Conservation (phyloP, 2,113 vertebrate genomes). For the Pampusana beccarii region DNA sequence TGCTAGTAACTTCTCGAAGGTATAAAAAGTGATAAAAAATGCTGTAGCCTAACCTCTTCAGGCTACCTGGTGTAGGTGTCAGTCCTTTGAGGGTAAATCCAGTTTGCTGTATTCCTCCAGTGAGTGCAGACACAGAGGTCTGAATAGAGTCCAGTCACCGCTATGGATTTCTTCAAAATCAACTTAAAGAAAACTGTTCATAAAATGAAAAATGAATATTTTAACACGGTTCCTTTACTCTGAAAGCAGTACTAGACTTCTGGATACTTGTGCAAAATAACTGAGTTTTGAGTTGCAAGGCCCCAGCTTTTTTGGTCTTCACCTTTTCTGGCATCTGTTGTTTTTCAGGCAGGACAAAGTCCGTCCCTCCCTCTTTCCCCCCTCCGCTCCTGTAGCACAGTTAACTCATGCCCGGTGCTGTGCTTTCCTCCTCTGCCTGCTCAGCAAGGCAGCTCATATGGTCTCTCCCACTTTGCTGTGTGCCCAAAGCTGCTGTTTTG, state of each 20-base stretch:
- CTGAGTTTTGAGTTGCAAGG: background rate
- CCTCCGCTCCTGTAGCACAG: fast-evolving
- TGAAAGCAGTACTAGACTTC: background rate
- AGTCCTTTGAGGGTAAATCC: background rate
- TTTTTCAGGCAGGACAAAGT: background rate
- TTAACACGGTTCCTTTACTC: background rate
- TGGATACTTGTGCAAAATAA: background rate
- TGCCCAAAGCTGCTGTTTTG: background rate
- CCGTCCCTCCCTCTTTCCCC: background rate
- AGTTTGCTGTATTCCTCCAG: background rate
- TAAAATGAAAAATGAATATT: background rate
- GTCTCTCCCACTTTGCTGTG: background rate
- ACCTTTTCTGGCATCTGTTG: background rate
- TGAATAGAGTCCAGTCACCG: background rate
- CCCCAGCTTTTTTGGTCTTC: background rate
- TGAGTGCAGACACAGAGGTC: background rate
- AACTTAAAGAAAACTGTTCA: background rate
- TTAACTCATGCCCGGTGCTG: background rate
- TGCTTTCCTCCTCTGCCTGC: background rate
- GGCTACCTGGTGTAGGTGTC: background rate
- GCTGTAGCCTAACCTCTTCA: background rate
- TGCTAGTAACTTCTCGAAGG: background rate
- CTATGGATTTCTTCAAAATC: background rate
- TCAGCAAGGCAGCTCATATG: background rate
- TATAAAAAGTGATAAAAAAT: background rate